phyloP scores from a whole-genome alignment of 2,797 vertebrate genomes.

The Peromyscus eremicus region DNA sequence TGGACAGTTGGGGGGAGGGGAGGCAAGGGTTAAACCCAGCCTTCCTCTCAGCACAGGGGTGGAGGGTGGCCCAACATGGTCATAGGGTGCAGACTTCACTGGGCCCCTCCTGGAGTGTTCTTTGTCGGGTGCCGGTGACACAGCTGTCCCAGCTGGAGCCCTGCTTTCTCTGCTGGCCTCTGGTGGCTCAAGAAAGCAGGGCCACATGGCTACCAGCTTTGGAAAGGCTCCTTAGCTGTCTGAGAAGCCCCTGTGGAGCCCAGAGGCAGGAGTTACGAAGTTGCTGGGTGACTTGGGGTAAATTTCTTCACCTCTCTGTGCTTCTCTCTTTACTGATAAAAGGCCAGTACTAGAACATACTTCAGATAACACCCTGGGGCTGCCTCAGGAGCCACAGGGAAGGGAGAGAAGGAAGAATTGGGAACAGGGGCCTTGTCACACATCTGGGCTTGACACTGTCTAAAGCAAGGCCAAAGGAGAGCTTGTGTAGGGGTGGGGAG shows the following conservation, averaged over 20 bases:
- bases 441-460: neutral
- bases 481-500: neutral
- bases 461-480: neutral
- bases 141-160: neutral
- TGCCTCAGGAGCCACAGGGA: neutral
- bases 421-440: too few relatives aligned
- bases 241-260: neutral
- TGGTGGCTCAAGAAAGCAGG: neutral
- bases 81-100: neutral
- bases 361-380: neutral
- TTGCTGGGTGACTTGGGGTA: neutral
- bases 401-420: neutral
- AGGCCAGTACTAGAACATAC: neutral
- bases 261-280: neutral
- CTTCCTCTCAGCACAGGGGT: neutral
- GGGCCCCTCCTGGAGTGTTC: neutral
- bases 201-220: neutral
- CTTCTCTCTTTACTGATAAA: neutral
- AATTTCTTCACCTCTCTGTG: neutral
- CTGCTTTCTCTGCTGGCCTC: neutral
- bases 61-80: neutral
- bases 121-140: neutral
- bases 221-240: neutral
- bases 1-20: neutral
- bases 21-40: neutral